Percentiles rank a stretch among this genome's conserved stretches.
Conservation (phyloP, 2,113 vertebrate species). For the Zosterops borbonicus region DNA sequence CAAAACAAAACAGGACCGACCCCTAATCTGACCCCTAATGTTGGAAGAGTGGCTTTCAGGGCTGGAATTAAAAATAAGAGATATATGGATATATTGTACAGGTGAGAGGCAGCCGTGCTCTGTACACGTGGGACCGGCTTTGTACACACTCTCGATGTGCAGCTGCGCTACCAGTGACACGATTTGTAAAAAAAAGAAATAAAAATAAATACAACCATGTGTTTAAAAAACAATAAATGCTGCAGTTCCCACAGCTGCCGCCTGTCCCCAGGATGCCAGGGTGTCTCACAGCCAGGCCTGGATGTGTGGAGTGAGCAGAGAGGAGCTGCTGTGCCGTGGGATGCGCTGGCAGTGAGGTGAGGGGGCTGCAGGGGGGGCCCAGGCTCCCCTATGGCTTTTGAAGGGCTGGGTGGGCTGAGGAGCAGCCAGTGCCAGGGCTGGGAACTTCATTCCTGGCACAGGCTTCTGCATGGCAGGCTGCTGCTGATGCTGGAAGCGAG, state of each 20-base stretch:
- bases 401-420: neutral
- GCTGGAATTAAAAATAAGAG: conserved; percentile 56
- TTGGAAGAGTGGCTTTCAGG: neutral
- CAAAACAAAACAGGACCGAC: neutral
- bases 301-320: neutral
- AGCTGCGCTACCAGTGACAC: neutral
- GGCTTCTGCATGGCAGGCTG: neutral
- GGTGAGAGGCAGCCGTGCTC: neutral
- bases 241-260: neutral
- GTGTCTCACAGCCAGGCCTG: neutral
- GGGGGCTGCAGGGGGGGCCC: neutral
- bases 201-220: conserved; percentile 41
- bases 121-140: neutral
- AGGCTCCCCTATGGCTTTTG: conserved; percentile 47
- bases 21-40: neutral
- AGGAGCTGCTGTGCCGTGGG: neutral
- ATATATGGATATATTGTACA: neutral
- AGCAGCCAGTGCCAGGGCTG: neutral
- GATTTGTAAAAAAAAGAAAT: neutral
- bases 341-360: fast-evolving
- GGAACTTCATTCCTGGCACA: neutral
- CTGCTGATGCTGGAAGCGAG: neutral
- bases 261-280: neutral
- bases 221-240: neutral
- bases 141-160: neutral